These are phyloP conservation scores for Callimorpha dominula DNA, from an alignment of 2,888 invertebrate genomes.

Conservation along the genomic window DNA sequence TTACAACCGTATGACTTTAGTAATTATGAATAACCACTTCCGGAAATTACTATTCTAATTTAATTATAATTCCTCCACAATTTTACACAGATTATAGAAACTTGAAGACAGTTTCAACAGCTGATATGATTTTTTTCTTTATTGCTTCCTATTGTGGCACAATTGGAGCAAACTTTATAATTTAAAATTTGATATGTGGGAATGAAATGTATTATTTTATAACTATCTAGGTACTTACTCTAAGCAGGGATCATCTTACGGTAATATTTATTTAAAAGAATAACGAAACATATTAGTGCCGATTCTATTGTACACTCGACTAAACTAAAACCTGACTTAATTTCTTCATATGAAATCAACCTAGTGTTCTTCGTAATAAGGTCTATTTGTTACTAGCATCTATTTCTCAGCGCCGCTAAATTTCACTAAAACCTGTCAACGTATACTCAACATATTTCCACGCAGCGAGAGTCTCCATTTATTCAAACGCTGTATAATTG, in stretches of 20 bases:
- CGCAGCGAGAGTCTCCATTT: too few species aligned
- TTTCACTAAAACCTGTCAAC: too few species aligned
- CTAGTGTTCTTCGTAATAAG: too few species aligned
- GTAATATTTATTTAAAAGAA: slow-evolving; percentile 28
- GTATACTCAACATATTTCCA: too few species aligned
- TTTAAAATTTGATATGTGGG: slow-evolving; percentile 68
- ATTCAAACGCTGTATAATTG: too few species aligned
- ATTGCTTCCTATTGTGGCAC: slow-evolving; percentile 70
- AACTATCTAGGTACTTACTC: slow-evolving; percentile 50
- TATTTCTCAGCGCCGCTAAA: too few species aligned
- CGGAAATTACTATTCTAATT: neutral
- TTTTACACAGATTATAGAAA: slow-evolving; percentile 18
- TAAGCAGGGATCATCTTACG: slow-evolving; percentile 43
- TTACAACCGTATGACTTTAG: neutral
- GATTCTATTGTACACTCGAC: too few species aligned
- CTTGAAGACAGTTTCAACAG: slow-evolving; percentile 11
- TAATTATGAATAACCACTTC: neutral
- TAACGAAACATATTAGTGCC: slow-evolving; percentile 23
- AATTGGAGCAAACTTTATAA: slow-evolving; percentile 61
- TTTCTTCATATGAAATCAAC: too few species aligned
- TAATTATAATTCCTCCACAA: slow-evolving; percentile 20
- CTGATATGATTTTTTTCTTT: slow-evolving; percentile 42
- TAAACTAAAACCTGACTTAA: too few species aligned
- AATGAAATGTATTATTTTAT: slow-evolving; percentile 69
- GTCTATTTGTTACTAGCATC: too few species aligned